These are phyloP conservation scores for Tolypeutes matacus DNA, from an alignment of 2,797 vertebrate species.

Conservation along the genomic window DNA sequence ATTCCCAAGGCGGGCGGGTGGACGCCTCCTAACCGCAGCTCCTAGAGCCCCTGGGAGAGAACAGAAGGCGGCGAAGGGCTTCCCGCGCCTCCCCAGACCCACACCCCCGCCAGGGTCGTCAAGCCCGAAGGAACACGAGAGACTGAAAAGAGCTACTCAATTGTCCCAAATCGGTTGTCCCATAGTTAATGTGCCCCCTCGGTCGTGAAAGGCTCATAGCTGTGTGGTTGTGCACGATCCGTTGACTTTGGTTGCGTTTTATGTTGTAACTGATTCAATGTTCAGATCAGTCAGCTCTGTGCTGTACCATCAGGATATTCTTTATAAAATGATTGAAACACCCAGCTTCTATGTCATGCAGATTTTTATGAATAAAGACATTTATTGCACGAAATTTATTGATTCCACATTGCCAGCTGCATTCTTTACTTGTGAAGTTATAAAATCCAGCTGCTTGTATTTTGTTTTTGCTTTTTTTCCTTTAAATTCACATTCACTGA, in stretches of 20 bases:
- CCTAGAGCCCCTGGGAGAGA: conserved; percentile 64
- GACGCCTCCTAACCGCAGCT: neutral
- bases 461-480: conserved; percentile 60
- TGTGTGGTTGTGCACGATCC: conserved; percentile 81
- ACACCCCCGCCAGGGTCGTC: neutral
- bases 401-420: conserved; percentile 82
- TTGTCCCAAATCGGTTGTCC: neutral
- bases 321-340: conserved; percentile 83
- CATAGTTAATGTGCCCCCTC: conserved; percentile 69
- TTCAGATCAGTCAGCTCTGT: conserved; percentile 77
- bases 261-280: conserved; percentile 71
- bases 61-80: neutral
- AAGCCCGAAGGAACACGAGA: neutral
- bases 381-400: conserved; percentile 79
- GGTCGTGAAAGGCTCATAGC: conserved; percentile 77
- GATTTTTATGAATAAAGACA: conserved; percentile 87
- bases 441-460: conserved; percentile 78
- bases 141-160: neutral
- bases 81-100: conserved; percentile 3
- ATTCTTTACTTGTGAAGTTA: conserved; percentile 59
- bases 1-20: neutral
- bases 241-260: conserved; percentile 76
- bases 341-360: conserved; percentile 81
- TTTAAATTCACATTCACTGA: conserved; percentile 33
- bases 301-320: conserved; percentile 82